These are phyloP conservation scores for Anoplius nigerrimus DNA, from an alignment of 2,888 invertebrate genomes.

Conservation along the genomic window DNA sequence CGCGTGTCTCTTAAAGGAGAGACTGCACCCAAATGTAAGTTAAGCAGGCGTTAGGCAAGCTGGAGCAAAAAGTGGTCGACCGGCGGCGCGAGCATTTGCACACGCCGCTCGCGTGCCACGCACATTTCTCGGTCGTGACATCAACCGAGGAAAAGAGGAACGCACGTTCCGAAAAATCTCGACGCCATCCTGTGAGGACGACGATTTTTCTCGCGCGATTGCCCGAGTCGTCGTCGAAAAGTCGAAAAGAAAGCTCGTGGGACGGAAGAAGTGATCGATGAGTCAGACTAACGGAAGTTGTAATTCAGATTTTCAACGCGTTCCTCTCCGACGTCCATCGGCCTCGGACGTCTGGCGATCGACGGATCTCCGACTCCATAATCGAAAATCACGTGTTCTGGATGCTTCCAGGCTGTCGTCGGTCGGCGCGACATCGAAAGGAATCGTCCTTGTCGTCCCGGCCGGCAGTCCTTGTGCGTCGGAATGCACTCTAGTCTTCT, in stretches of 20 bases:
- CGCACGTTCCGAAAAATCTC: too few species aligned
- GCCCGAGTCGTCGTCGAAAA: too few species aligned
- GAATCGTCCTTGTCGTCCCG: constrained; percentile 45
- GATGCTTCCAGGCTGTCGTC: background rate
- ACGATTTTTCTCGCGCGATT: too few species aligned
- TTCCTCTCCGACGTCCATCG: too few species aligned
- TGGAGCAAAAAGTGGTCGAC: constrained; percentile 29
- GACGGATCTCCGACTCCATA: too few species aligned
- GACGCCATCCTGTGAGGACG: too few species aligned
- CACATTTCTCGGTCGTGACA: background rate
- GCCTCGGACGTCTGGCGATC: too few species aligned
- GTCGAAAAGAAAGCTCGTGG: too few species aligned
- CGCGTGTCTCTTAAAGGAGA: constrained; percentile 20
- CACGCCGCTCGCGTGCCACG: background rate
- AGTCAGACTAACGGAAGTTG: too few species aligned
- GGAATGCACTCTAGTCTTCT: constrained; percentile 56
- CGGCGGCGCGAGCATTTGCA: background rate
- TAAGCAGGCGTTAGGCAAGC: constrained; percentile 23
- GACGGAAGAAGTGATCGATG: too few species aligned
- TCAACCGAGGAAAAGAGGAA: too few species aligned
- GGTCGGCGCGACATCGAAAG: constrained; percentile 24
- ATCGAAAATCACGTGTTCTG: background rate
- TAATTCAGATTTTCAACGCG: too few species aligned
- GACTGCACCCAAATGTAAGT: constrained; percentile 33
- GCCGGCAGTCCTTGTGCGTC: constrained; percentile 40